These are phyloP conservation scores for Xenopus petersii DNA, from an alignment of 2,797 vertebrate species.

Conservation along the genomic window DNA sequence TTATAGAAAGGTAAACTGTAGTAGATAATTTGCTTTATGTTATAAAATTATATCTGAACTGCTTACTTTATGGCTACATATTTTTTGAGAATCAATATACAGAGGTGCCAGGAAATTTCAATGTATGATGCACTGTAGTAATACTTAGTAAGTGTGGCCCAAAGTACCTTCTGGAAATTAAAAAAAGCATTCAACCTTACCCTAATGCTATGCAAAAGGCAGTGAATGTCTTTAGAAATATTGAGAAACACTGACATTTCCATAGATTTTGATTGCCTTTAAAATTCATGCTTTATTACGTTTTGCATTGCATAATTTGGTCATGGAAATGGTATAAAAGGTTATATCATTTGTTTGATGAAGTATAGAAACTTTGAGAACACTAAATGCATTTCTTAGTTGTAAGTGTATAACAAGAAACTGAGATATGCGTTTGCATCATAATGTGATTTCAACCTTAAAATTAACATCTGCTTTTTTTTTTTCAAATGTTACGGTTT, in stretches of 20 bases:
- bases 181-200: slow-evolving; percentile 23
- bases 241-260: slow-evolving; percentile 34
- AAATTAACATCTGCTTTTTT: slow-evolving; percentile 49
- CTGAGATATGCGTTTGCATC: slow-evolving; percentile 36
- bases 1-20: too few species aligned
- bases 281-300: slow-evolving; percentile 47
- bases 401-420: slow-evolving; percentile 29
- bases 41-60: too few species aligned
- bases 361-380: slow-evolving; percentile 39
- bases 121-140: neutral
- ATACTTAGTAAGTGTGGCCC: neutral
- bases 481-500: slow-evolving; percentile 29
- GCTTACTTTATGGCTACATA: too few species aligned
- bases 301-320: slow-evolving; percentile 40
- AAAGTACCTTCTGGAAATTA: slow-evolving; percentile 5
- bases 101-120: neutral
- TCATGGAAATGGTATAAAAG: slow-evolving; percentile 37
- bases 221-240: slow-evolving; percentile 26
- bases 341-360: slow-evolving; percentile 42
- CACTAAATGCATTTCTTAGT: slow-evolving; percentile 36
- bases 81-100: neutral
- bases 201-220: slow-evolving; percentile 33
- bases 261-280: slow-evolving; percentile 47
- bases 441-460: slow-evolving; percentile 49
- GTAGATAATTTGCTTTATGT: too few species aligned